phyloP scores from a whole-genome alignment of 2,888 invertebrate genomes.

The Cephus nigrinus region DNA sequence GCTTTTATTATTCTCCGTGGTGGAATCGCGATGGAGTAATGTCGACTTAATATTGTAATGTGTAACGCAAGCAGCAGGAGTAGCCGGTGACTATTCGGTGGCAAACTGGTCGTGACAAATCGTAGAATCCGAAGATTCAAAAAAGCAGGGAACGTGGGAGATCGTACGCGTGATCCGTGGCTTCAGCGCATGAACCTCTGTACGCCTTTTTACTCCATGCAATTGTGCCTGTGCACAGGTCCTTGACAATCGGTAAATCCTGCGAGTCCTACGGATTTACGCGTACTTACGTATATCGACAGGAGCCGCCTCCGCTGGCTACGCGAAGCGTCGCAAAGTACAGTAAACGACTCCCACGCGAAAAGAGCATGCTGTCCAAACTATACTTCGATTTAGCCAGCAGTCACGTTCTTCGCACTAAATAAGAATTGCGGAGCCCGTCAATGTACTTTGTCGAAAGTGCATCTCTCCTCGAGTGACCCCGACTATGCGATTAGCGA shows the following conservation, averaged over 20 bases:
- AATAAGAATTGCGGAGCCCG: neutral
- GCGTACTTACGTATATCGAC: neutral
- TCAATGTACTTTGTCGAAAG: neutral
- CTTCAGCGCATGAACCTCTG: too few relatives aligned
- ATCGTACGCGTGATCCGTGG: neutral
- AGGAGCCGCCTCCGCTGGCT: too few relatives aligned
- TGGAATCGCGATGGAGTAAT: slow-evolving; percentile 2
- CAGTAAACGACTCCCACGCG: neutral
- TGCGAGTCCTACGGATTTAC: neutral
- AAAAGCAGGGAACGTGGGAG: neutral
- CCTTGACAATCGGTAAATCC: neutral
- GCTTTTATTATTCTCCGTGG: neutral
- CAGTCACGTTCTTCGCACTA: neutral
- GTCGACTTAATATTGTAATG: slow-evolving; percentile 1
- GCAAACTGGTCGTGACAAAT: neutral
- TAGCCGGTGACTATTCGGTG: neutral
- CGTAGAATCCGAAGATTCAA: neutral
- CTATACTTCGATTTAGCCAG: neutral
- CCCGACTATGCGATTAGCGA: neutral
- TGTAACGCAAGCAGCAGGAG: neutral
- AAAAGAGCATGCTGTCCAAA: neutral
- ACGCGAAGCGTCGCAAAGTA: too few relatives aligned
- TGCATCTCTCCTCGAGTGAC: neutral
- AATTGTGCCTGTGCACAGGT: neutral
- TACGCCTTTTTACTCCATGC: neutral